phyloP scores from a whole-genome alignment of 53 echinoderm and acorn worm genomes.

The Zoroaster sp. region DNA sequence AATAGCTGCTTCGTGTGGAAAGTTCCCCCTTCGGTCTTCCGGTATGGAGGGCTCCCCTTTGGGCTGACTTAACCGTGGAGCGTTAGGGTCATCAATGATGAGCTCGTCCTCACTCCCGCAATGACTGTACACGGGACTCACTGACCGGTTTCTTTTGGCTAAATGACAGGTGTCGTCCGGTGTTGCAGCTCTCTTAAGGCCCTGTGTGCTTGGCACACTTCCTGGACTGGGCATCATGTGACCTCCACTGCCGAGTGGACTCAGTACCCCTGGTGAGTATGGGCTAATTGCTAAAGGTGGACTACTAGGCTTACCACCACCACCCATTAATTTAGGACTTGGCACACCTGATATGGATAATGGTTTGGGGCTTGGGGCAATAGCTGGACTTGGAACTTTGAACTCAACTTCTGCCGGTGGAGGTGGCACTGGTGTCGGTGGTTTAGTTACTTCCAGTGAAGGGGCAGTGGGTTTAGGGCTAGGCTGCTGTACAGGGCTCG shows the following conservation, averaged over 20 bases:
- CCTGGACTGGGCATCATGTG: constrained; percentile 50
- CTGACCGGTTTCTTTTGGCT: constrained; percentile 57
- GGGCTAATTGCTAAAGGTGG: constrained; percentile 75
- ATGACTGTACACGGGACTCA: constrained; percentile 65
- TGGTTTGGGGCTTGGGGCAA: constrained; percentile 79
- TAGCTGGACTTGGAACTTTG: constrained; percentile 93
- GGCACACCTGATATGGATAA: constrained; percentile 38
- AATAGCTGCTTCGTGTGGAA: constrained; percentile 47
- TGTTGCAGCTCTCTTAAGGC: constrained; percentile 78
- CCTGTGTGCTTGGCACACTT: constrained; percentile 45
- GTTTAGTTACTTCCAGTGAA: constrained; percentile 23
- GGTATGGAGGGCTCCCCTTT: constrained; percentile 27
- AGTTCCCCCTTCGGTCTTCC: not conserved
- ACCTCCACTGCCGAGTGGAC: constrained; percentile 54
- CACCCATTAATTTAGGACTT: constrained; percentile 72
- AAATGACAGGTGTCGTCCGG: constrained; percentile 65
- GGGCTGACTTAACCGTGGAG: constrained; percentile 56
- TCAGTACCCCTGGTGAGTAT: constrained; percentile 74
- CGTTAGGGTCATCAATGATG: constrained; percentile 80
- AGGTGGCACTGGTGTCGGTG: constrained; percentile 33
- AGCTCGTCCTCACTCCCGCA: constrained; percentile 84
- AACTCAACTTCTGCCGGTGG: constrained; percentile 66
- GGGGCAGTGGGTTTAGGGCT: not conserved
- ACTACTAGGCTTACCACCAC: constrained; percentile 58
- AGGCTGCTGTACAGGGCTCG: constrained; percentile 6